Evolutionary conservation across 2,888 invertebrate genomes (phyloP).

Genomic region (Crioceris asparagi): DNA sequence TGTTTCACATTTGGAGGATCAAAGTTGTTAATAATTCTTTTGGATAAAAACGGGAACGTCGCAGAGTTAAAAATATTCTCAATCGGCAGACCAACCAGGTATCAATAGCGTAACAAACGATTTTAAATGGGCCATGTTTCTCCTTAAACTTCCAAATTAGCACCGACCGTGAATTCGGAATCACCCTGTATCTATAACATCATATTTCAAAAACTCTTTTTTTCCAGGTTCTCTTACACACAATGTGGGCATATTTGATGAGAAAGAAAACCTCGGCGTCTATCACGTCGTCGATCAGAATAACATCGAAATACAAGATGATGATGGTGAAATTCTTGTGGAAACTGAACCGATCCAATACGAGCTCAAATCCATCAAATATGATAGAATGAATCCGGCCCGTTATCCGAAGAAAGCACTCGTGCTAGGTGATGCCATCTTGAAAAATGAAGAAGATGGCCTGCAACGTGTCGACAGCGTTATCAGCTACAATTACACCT

Average conservation of each 20-base stretch:
- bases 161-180: no score
- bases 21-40: neutral
- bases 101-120: no score
- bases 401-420: constrained; percentile 27
- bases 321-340: constrained; percentile 63
- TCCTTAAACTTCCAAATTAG: no score
- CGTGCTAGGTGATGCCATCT: constrained; percentile 35
- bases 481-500: constrained; percentile 59
- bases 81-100: no score
- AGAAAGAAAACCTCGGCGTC: constrained; percentile 52
- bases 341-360: constrained; percentile 73
- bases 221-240: constrained; percentile 38
- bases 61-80: no score
- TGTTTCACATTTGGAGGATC: no score
- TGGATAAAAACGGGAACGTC: neutral
- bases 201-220: neutral
- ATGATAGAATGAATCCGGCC: constrained; percentile 34
- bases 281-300: constrained; percentile 57
- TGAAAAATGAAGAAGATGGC: constrained; percentile 38
- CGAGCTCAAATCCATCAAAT: constrained; percentile 47
- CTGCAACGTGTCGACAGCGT: constrained; percentile 58
- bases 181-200: no score
- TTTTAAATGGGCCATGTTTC: no score
- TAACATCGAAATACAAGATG: constrained; percentile 45
- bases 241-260: constrained; percentile 61